A percentile compares a stretch with the other conserved stretches of the same genome.
These are phyloP conservation scores for Caenorhabditis sp. DNA, from an alignment of 2,888 invertebrate genomes.

Conservation along the genomic window DNA sequence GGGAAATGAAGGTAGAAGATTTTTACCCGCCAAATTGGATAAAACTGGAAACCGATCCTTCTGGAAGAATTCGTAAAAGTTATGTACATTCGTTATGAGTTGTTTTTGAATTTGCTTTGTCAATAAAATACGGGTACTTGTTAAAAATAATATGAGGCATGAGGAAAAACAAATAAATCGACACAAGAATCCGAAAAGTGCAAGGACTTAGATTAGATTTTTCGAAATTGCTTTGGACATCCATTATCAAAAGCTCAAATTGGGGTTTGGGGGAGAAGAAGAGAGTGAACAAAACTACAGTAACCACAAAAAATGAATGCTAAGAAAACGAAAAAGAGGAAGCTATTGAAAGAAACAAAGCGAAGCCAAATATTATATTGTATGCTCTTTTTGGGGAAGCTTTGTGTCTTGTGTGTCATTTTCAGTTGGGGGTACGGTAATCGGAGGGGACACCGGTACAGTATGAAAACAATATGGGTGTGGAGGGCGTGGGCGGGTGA, in stretches of 20 bases:
- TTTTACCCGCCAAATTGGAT: slow-evolving; percentile 57
- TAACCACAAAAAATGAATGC: slow-evolving; percentile 4
- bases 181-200: not conserved
- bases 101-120: not conserved
- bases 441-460: slow-evolving; percentile 44
- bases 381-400: not conserved
- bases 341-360: not conserved
- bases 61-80: slow-evolving; percentile 2
- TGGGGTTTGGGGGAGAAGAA: not conserved
- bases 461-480: slow-evolving; percentile 43
- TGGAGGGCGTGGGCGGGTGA: slow-evolving; percentile 5
- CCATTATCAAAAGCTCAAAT: not conserved
- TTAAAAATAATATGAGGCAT: not conserved
- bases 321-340: not conserved
- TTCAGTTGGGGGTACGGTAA: slow-evolving; percentile 17
- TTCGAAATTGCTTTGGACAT: not conserved
- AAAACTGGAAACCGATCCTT: slow-evolving; percentile 21
- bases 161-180: not conserved
- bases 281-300: slow-evolving; percentile 3
- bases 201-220: slow-evolving; percentile 10
- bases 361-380: not conserved
- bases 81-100: not conserved
- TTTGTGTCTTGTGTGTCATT: not conserved
- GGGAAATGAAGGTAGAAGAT: slow-evolving; percentile 46
- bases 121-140: not conserved